Evolutionary conservation across 2,113 vertebrate genomes (phyloP).

Genomic region (Paramormyrops kingsleyae): DNA sequence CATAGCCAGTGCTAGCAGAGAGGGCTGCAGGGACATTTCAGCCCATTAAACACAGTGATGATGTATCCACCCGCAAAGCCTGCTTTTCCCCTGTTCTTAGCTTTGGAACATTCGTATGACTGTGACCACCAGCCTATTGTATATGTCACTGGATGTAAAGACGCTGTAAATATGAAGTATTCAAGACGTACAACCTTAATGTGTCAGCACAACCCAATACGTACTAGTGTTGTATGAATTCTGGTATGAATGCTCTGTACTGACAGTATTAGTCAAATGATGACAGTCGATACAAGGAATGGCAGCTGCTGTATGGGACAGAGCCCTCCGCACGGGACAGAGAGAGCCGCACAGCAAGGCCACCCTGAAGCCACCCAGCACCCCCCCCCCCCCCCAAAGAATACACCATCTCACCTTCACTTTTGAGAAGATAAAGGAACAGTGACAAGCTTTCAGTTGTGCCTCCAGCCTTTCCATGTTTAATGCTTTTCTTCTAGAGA

Average conservation of each 20-base stretch:
- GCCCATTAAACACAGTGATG: background rate
- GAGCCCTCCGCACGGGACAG: background rate
- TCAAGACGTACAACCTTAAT: background rate
- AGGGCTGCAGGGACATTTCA: constrained; percentile 64
- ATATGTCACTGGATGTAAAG: background rate
- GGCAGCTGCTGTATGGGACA: background rate
- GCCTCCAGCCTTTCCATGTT: constrained; percentile 86
- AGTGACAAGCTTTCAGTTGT: constrained; percentile 90
- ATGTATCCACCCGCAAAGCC: background rate
- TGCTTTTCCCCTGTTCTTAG: background rate
- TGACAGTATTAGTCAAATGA: background rate
- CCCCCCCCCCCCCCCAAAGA: background rate
- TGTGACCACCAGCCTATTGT: background rate
- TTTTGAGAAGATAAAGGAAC: constrained; percentile 86
- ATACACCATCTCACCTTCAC: constrained; percentile 70
- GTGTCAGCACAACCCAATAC: background rate
- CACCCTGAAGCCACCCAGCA: background rate
- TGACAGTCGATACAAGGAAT: background rate
- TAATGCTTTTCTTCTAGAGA: constrained; percentile 64
- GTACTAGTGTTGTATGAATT: background rate
- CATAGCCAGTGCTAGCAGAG: constrained; percentile 79
- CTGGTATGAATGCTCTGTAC: background rate
- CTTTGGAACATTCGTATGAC: background rate
- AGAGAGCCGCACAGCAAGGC: too few relatives aligned
- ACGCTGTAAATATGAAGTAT: background rate